Evolutionary conservation across 1,140 invertebrate genomes (phyloP), one percentile per base, ranked within the genome.

Genomic region (Formica exsecta): DNA sequence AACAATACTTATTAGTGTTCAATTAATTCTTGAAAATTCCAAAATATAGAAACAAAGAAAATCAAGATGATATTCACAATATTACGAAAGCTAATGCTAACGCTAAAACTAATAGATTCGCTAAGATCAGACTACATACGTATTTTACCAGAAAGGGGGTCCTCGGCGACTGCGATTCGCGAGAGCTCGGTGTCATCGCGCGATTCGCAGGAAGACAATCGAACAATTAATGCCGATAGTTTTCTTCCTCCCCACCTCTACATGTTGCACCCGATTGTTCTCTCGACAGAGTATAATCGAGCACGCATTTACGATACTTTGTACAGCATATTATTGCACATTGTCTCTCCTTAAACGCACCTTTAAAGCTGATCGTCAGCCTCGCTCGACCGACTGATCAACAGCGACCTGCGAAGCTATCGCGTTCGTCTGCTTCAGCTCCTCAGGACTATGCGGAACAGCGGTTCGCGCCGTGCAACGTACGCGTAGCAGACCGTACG

Each of bases 401-500:
- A 88, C 41, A 59, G 85, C 68, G 19, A 90, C 80, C 71, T 92
- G 90, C n/a, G 90, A 79, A 73, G 83, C 71, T 86, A 22, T 51
- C 61, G 85, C 32, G 16, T 57, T 91, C 70, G 86, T 16, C 57
- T 89, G 89, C 48, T 90, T 89, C 29, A 88, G 68, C n/a, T 90
- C 87, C 7, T 87, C 87, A 41, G 83, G 84, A 61, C 89, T 86
- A 13, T 70, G 48, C 13, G 48, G 64, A 80, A 4, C 13, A 29
- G 38, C 57, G 36, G 79, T 86, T 85, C 87, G 90, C 74, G 70
- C 87, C 87, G 66, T 89, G 85, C 92, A 93, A 6, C 96, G 95
- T 61, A 96, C 95, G 48, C 96, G 96, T 51, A 97, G 94, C 25
- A 97, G 94, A 13, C 97, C 95, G 80, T 97, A 94, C 5, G 97